Conservation (phyloP, 2,113 vertebrate species). For the Scytalopus superciliaris region DNA sequence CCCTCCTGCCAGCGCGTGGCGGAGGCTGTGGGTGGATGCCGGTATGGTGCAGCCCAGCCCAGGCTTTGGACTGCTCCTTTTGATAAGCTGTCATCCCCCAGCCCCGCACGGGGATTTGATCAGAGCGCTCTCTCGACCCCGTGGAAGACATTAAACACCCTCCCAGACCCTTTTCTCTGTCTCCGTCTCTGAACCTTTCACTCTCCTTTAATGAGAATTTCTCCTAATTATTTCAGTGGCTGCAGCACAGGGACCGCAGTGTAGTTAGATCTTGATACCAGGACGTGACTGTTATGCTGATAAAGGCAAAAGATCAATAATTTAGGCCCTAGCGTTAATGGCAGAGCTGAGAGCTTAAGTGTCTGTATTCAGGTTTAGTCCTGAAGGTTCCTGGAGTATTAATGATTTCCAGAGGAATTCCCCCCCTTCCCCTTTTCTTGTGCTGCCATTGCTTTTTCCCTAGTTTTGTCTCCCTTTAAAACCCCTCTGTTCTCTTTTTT, state of each 20-base stretch:
- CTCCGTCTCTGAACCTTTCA: conserved; percentile 77
- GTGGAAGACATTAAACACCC: conserved; percentile 86
- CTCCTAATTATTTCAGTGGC: conserved; percentile 99
- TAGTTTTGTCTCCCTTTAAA: background rate
- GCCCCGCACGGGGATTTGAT: conserved; percentile 77
- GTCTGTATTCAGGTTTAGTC: conserved; percentile 83
- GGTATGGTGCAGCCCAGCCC: background rate
- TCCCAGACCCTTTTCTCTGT: conserved; percentile 76
- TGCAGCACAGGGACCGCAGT: conserved; percentile 87
- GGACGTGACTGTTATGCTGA: conserved; percentile 98
- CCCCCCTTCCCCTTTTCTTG: background rate
- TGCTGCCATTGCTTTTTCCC: background rate
- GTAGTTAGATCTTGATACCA: conserved; percentile 85
- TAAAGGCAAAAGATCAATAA: conserved; percentile 96
- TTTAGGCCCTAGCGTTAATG: conserved; percentile 94
- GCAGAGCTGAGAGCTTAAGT: conserved; percentile 86
- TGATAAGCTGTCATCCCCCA: conserved; percentile 79
- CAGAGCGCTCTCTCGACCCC: conserved; percentile 74
- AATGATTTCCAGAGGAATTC: conserved; percentile 66
- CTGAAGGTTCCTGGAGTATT: conserved; percentile 67
- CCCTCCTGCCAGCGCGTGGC: background rate
- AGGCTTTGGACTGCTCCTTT: conserved; percentile 69
- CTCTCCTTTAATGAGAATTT: conserved; percentile 96
- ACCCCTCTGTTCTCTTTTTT: background rate
- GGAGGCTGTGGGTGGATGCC: background rate